Evolutionary conservation across 2,113 vertebrate species (phyloP).

Genomic region (Spilogale gracilis): DNA sequence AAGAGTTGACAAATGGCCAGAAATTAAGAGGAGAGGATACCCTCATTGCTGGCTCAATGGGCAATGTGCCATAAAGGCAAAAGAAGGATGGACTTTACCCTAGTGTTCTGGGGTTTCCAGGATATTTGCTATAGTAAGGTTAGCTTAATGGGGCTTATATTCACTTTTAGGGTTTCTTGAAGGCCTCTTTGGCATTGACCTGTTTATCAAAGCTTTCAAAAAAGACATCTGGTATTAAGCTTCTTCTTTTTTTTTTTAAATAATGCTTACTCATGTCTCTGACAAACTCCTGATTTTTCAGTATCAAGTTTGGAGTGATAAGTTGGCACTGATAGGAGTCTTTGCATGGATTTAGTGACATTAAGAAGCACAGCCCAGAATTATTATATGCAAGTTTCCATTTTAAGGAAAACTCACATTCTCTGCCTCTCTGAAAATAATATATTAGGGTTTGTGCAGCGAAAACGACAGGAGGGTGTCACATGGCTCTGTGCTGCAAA

Average conservation of each 20-base stretch:
- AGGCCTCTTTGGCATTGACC: neutral
- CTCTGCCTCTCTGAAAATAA: neutral
- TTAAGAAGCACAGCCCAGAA: neutral
- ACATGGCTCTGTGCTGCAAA: neutral
- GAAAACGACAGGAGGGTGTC: neutral
- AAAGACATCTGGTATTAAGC: neutral
- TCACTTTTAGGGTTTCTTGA: neutral
- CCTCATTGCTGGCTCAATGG: neutral
- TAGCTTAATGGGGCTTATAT: neutral
- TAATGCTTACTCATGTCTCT: neutral
- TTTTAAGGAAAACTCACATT: slow-evolving; percentile 24
- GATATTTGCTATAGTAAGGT: neutral
- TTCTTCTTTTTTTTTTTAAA: neutral
- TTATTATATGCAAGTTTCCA: neutral
- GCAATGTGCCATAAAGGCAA: neutral
- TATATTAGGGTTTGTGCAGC: neutral
- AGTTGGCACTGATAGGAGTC: neutral
- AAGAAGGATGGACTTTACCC: neutral
- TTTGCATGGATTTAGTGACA: neutral
- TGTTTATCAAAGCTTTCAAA: neutral
- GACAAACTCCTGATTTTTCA: neutral
- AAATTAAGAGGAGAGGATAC: neutral
- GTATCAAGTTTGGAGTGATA: neutral
- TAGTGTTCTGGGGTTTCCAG: neutral
- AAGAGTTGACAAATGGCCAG: neutral